Conservation (phyloP, 2,797 vertebrate genomes). For the Chelmon rostratus region DNA sequence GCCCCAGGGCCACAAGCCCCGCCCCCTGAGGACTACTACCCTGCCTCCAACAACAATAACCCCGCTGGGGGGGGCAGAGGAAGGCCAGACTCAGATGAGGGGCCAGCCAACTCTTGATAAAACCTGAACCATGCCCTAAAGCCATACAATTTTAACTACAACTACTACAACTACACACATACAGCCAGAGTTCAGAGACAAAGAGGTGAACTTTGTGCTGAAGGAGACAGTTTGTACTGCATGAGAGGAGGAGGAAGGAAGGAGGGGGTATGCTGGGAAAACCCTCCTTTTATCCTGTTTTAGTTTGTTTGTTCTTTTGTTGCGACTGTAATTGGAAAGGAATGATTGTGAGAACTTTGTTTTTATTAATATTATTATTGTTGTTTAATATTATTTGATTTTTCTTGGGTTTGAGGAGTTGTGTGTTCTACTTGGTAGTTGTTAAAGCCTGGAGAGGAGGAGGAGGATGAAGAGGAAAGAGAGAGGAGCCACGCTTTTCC, state of each 20-base stretch:
- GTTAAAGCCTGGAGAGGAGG: slow-evolving; percentile 80
- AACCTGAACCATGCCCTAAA: slow-evolving; percentile 91
- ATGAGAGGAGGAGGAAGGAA: slow-evolving; percentile 83
- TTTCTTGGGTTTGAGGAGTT: slow-evolving; percentile 87
- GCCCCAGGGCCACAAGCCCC: slow-evolving; percentile 84
- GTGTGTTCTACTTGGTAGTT: slow-evolving; percentile 83
- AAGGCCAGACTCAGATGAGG: slow-evolving; percentile 90
- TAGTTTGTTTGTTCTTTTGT: slow-evolving; percentile 80
- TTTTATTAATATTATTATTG: slow-evolving; percentile 85
- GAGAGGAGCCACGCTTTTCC: slow-evolving; percentile 54
- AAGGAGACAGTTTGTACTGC: slow-evolving; percentile 85
- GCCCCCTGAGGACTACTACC: slow-evolving; percentile 89
- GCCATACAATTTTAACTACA: slow-evolving; percentile 89
- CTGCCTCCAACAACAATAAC: slow-evolving; percentile 91
- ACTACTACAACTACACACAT: slow-evolving; percentile 81
- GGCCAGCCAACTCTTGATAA: slow-evolving; percentile 96
- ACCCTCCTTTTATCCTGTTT: slow-evolving; percentile 76
- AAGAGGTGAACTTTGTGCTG: slow-evolving; percentile 84
- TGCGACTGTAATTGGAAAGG: slow-evolving; percentile 78
- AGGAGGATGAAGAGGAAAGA: slow-evolving; percentile 66
- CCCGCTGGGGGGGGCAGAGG: slow-evolving; percentile 84
- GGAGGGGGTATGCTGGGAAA: slow-evolving; percentile 75
- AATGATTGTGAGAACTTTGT: slow-evolving; percentile 85
- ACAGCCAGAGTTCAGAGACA: slow-evolving; percentile 84
- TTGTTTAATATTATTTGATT: slow-evolving; percentile 85